phyloP scores from a whole-genome alignment of 64 coral and sea anemone species.

The Pocillopora damicornis region DNA sequence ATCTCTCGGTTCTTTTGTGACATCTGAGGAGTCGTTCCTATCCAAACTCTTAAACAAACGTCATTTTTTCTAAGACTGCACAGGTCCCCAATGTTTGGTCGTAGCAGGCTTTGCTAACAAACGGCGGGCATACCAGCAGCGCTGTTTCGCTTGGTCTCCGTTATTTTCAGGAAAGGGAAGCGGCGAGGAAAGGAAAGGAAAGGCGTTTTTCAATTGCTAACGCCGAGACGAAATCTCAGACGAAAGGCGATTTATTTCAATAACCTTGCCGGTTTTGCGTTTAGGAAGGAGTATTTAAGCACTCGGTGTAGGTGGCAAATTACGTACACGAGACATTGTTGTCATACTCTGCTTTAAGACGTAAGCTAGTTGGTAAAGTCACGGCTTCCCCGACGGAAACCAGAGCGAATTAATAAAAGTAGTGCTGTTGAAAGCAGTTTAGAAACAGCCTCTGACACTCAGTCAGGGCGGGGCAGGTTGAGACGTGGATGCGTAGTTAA shows the following conservation, averaged over 20 bases:
- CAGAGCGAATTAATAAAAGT: neutral
- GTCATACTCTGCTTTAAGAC: neutral
- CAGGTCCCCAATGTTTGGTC: neutral
- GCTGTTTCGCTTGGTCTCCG: too few relatives aligned
- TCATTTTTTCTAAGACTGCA: neutral
- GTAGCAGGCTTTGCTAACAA: neutral
- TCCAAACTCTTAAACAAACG: neutral
- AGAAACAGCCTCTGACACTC: constrained; percentile 13
- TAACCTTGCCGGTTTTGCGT: too few relatives aligned
- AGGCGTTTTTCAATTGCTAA: neutral
- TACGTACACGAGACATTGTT: neutral
- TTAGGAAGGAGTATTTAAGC: too few relatives aligned
- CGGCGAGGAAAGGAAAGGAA: neutral
- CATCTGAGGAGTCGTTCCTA: neutral
- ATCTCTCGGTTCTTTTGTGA: neutral
- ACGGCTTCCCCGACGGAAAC: neutral
- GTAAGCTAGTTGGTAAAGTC: neutral
- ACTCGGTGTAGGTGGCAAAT: constrained; percentile 9
- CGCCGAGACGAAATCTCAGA: neutral
- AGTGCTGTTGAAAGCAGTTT: constrained; percentile 24
- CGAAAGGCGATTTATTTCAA: neutral
- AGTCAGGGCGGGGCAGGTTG: constrained; percentile 8
- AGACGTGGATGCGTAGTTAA: constrained; percentile 2
- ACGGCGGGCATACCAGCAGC: too few relatives aligned
- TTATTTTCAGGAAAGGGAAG: too few relatives aligned